Percentiles rank a stretch among this genome's conserved stretches.
These are phyloP conservation scores for Zapus hudsonius DNA, from an alignment of 2,113 vertebrate genomes.

Conservation along the genomic window DNA sequence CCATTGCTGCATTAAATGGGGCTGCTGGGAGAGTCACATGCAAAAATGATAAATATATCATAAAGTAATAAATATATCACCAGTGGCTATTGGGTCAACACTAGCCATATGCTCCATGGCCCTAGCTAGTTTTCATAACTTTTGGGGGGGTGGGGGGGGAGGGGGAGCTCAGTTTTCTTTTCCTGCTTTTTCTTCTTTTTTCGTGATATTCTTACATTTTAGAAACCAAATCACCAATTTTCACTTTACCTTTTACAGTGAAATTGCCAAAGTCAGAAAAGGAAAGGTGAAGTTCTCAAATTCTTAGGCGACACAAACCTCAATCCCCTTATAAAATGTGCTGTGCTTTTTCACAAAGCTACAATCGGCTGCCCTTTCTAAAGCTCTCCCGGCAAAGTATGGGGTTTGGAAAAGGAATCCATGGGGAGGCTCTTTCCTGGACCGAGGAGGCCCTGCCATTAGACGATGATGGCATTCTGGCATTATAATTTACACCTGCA, in stretches of 20 bases:
- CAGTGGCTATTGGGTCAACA: neutral
- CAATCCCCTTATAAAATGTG: constrained; percentile 31
- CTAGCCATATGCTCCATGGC: neutral
- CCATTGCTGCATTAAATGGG: neutral
- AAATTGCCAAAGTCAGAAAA: constrained; percentile 58
- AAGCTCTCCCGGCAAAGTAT: constrained; percentile 54
- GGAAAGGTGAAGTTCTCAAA: constrained; percentile 13
- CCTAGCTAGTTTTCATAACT: neutral
- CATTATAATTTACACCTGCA: constrained; percentile 76
- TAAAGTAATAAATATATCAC: neutral
- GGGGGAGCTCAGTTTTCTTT: neutral
- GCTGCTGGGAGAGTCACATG: neutral
- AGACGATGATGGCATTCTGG: constrained; percentile 73
- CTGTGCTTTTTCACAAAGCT: constrained; percentile 52
- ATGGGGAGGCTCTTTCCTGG: constrained; percentile 51
- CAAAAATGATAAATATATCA: neutral
- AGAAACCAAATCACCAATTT: constrained; percentile 17
- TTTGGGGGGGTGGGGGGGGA: too few relatives aligned
- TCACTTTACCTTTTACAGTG: neutral
- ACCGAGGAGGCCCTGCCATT: neutral
- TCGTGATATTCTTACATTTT: neutral
- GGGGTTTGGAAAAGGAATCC: constrained; percentile 55
- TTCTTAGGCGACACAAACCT: neutral
- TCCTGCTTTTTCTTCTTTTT: neutral
- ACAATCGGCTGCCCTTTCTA: constrained; percentile 53